Evolutionary conservation across 2,113 vertebrate genomes (phyloP).

Genomic region (Chaetodon auriga): DNA sequence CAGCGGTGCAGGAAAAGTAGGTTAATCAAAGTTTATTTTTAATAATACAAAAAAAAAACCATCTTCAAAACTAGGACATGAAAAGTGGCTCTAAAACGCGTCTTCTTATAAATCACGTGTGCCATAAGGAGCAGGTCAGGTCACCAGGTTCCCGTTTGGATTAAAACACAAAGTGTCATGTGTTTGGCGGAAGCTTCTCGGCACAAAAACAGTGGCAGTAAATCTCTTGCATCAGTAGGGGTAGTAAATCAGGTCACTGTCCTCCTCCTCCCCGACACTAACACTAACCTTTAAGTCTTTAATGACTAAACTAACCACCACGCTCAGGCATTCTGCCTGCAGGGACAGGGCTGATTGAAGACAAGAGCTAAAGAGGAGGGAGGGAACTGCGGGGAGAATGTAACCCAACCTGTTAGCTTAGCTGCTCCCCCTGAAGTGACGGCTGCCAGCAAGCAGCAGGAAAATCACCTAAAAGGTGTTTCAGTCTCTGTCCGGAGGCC

Average conservation of each 20-base stretch:
- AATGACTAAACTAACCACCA: constrained; percentile 64
- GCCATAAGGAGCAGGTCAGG: not conserved
- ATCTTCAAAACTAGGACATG: not conserved
- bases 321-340: constrained; percentile 64
- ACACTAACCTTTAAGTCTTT: constrained; percentile 43
- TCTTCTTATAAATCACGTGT: not conserved
- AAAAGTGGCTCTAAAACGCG: not conserved
- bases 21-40: not conserved
- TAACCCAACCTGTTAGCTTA: constrained; percentile 78
- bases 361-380: constrained; percentile 62
- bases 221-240: constrained; percentile 39
- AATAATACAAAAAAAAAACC: not conserved
- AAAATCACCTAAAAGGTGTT: constrained; percentile 56
- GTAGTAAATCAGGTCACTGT: constrained; percentile 57
- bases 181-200: constrained; percentile 2
- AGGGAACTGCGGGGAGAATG: constrained; percentile 78
- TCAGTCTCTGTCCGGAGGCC: constrained; percentile 26
- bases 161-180: constrained; percentile 12
- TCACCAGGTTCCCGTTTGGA: not conserved
- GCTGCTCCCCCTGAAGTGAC: constrained; percentile 64
- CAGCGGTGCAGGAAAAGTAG: not conserved
- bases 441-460: constrained; percentile 51
- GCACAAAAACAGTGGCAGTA: not conserved
- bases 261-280: constrained; percentile 7
- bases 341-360: constrained; percentile 76